These are phyloP conservation scores for Sinotaia quadrata DNA, from an alignment of 2,888 invertebrate species.

Conservation along the genomic window DNA sequence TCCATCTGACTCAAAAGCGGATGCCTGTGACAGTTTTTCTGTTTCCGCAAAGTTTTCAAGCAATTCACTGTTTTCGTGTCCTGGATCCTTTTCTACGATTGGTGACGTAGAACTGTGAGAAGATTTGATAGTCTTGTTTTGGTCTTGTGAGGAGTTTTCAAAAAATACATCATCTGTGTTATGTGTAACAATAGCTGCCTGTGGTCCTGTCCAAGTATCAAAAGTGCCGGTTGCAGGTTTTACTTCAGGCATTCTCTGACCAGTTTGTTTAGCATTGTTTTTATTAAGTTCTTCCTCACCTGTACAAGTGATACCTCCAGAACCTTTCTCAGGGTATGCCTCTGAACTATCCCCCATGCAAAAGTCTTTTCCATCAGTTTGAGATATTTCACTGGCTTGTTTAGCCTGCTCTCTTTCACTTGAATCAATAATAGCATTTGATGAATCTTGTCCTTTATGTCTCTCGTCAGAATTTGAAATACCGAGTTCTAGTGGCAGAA, in stretches of 20 bases:
- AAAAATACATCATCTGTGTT: constrained; percentile 7
- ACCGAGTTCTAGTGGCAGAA: too few species aligned
- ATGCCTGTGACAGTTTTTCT: neutral
- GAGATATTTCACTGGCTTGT: neutral
- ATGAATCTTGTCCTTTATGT: neutral
- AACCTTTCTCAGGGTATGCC: neutral
- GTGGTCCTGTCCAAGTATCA: too few species aligned
- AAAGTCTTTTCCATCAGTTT: neutral
- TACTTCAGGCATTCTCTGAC: neutral
- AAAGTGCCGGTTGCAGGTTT: too few species aligned
- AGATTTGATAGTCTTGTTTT: too few species aligned
- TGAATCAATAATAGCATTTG: too few species aligned
- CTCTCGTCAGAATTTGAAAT: too few species aligned
- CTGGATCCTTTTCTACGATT: neutral
- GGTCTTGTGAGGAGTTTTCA: neutral
- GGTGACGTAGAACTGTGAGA: neutral
- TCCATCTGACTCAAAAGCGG: constrained; percentile 30
- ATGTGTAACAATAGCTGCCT: neutral
- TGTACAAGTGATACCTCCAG: too few species aligned
- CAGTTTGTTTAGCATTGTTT: neutral
- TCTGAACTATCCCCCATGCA: neutral
- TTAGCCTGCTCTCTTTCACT: too few species aligned
- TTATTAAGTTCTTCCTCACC: neutral
- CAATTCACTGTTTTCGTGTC: neutral
- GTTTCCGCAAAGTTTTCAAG: too few species aligned